Evolutionary conservation across 1,140 invertebrate species (phyloP), one percentile per base, ranked within the genome.

Genomic region (Ectropis grisescens): DNA sequence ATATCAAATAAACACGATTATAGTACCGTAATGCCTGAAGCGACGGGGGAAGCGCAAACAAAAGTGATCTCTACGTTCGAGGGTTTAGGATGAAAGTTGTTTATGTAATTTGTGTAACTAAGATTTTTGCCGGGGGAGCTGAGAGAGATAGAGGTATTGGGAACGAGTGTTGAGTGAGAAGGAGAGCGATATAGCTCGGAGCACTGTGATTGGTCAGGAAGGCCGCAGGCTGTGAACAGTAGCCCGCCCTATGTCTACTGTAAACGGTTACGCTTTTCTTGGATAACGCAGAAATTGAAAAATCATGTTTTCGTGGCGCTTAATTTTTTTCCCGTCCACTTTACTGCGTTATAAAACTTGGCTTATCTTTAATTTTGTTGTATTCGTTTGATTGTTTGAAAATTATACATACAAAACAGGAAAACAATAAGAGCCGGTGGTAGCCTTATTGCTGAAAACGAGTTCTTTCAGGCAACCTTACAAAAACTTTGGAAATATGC

Each of bases 141-240:
- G 58, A 78, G 50, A 45, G 54, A 45, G 67, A 78, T 47, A 41
- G 45, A 29, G 31, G 40, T 37, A 78, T 76, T 41, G 43, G 51
- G 37, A 34, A 53, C 47, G 43, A 19, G 11, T 23, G 16, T 38
- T 9, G 59, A 38, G 47, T 14, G 47, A 71, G 36, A 22, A 58
- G 35, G 69, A 78, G 26, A 37, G 58, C 2, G 42, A 74, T 66
- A 81, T 81, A 71, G 75, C 75, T 81, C 69, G 58, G 56, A 81
- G 75, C 72, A 71, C 70, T 81, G 75, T 78, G 75, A 81, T 81
- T 81, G 75, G 72, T 81, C 75, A 78, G 75, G 70, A 81, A 78
- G 72, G 75, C 75, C 75, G 68, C 75, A 74, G 75, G 75, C 75
- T 65, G 72, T 81, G 75, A 74, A 76, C 75, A 66, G 75, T 81